Evolutionary conservation across 1,140 invertebrate species (phyloP).

Genomic region (Zaprionus kolodkinae): DNA sequence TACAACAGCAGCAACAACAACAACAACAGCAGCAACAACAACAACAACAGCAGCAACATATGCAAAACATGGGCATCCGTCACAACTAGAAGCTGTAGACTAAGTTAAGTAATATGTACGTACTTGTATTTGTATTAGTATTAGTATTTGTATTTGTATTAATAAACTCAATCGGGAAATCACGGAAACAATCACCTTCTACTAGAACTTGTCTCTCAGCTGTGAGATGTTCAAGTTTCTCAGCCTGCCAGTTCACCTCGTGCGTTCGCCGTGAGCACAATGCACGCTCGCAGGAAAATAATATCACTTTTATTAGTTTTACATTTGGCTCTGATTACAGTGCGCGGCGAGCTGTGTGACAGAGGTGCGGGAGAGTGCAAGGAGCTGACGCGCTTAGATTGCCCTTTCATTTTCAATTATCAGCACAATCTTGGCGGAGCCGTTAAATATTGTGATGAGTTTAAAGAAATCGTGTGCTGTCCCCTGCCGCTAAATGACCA

Average conservation of each 20-base stretch:
- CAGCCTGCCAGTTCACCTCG: slow-evolving; percentile 3
- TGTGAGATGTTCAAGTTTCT: slow-evolving; percentile 20
- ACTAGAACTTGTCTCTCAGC: slow-evolving; percentile 15
- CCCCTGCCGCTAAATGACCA: slow-evolving; percentile 58
- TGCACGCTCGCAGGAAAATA: slow-evolving; percentile 12
- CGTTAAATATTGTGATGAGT: slow-evolving; percentile 68
- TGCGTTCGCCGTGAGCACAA: slow-evolving; percentile 17
- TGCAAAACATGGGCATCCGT: slow-evolving; percentile 70
- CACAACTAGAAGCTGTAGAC: slow-evolving; percentile 54
- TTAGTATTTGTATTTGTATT: slow-evolving; percentile 22
- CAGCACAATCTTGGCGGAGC: slow-evolving; percentile 52
- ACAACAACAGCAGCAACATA: slow-evolving; percentile 70
- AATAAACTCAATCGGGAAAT: slow-evolving; percentile 15
- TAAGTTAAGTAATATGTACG: neutral
- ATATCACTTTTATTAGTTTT: slow-evolving; percentile 18
- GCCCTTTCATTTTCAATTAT: slow-evolving; percentile 63
- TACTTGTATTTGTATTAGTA: slow-evolving; percentile 22
- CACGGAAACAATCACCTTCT: neutral
- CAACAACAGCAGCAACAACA: too few relatives aligned
- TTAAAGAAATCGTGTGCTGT: slow-evolving; percentile 72
- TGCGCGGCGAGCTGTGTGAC: slow-evolving; percentile 55
- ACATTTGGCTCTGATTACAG: neutral
- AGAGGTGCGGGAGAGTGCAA: slow-evolving; percentile 64
- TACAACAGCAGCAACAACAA: slow-evolving; percentile 65
- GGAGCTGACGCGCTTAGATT: slow-evolving; percentile 44